phyloP scores from a whole-genome alignment of 2,113 vertebrate genomes.

The Panthera uncia region DNA sequence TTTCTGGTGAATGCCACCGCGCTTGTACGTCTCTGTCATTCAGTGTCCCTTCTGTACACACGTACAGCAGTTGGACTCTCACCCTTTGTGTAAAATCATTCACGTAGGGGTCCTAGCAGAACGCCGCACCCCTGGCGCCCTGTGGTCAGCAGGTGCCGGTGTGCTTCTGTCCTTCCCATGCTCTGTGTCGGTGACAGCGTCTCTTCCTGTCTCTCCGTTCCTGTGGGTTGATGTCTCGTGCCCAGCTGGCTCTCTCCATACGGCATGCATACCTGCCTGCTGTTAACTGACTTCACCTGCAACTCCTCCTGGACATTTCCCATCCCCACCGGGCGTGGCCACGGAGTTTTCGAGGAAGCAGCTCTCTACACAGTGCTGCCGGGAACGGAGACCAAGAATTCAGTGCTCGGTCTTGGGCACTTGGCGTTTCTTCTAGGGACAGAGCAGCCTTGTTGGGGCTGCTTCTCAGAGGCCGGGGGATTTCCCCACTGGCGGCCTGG shows the following conservation, averaged over 20 bases:
- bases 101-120: neutral
- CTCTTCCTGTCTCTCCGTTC: neutral
- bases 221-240: neutral
- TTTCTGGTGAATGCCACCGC: neutral
- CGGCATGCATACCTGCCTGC: neutral
- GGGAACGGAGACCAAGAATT: neutral
- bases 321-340: neutral
- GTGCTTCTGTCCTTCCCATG: neutral
- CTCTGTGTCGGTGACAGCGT: neutral
- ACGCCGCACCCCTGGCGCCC: neutral
- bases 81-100: neutral
- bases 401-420: neutral
- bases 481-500: slow-evolving; percentile 38
- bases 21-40: neutral
- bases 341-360: slow-evolving; percentile 39
- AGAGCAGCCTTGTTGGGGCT: slow-evolving; percentile 63
- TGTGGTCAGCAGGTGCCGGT: neutral
- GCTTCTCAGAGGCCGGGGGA: neutral
- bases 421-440: slow-evolving; percentile 33
- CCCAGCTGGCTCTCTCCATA: neutral
- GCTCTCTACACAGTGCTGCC: neutral
- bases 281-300: neutral
- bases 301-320: neutral
- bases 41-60: neutral
- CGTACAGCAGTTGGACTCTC: neutral